phyloP scores from a whole-genome alignment of 1,140 invertebrate genomes.

The Metopolophium dirhodum region DNA sequence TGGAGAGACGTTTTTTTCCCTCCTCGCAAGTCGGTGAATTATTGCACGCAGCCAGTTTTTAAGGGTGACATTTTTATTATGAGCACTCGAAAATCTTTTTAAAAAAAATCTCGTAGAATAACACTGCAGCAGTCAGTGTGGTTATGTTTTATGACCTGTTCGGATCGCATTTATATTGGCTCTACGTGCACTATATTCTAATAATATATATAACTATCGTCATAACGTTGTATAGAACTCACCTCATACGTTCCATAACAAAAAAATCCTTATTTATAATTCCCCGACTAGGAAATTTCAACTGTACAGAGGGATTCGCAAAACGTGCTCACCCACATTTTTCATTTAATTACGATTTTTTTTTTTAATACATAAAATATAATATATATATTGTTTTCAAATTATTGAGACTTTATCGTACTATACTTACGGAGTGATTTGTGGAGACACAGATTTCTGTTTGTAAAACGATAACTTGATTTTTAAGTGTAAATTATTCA shows the following conservation, averaged over 20 bases:
- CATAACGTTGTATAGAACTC: background rate
- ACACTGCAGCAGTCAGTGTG: background rate
- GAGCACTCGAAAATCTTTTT: background rate
- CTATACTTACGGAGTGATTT: no score
- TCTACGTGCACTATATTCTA: background rate
- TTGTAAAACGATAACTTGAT: no score
- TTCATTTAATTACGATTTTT: no score
- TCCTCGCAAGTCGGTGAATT: background rate
- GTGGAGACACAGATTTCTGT: no score
- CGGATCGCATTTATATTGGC: background rate
- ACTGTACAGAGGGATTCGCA: no score
- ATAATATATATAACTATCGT: background rate
- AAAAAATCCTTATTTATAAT: background rate
- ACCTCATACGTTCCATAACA: background rate
- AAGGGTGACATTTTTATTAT: slow-evolving; percentile 19
- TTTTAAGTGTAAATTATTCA: no score
- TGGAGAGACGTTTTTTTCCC: background rate
- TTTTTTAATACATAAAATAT: no score
- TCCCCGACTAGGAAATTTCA: background rate
- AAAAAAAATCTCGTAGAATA: background rate
- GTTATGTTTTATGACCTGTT: background rate
- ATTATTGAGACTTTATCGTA: no score
- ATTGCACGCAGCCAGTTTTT: background rate
- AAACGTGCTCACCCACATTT: no score
- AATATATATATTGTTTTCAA: no score